phyloP scores from a whole-genome alignment of 2,797 vertebrate species.

The Tachyglossus aculeatus region DNA sequence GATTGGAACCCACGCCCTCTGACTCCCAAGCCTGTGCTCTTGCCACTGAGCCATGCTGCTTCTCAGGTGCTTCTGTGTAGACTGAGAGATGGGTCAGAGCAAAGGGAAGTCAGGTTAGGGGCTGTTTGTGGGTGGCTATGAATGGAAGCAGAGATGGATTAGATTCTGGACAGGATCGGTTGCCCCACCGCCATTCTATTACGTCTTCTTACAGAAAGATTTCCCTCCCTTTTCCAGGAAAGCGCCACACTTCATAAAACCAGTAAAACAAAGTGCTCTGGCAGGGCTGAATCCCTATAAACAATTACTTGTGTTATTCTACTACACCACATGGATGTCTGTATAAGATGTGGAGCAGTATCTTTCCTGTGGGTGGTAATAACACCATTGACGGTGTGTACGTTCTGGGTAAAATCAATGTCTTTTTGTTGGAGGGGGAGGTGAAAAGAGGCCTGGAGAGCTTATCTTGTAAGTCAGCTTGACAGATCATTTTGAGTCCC shows the following conservation, averaged over 20 bases:
- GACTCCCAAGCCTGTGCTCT: too few relatives aligned
- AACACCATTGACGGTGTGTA: slow-evolving; percentile 61
- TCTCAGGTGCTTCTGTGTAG: too few relatives aligned
- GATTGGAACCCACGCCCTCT: too few relatives aligned
- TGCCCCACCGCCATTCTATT: too few relatives aligned
- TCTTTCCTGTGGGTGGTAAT: slow-evolving; percentile 74
- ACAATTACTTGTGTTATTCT: slow-evolving; percentile 67
- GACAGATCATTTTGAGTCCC: slow-evolving; percentile 63
- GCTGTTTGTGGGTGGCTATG: too few relatives aligned
- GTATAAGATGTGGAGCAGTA: slow-evolving; percentile 56
- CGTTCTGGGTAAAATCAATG: slow-evolving; percentile 72
- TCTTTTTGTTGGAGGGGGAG: neutral
- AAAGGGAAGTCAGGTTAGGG: too few relatives aligned
- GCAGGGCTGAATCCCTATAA: slow-evolving; percentile 67
- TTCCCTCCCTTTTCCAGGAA: slow-evolving; percentile 44
- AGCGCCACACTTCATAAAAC: slow-evolving; percentile 57
- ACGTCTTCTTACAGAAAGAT: too few relatives aligned
- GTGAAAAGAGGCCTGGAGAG: slow-evolving; percentile 55
- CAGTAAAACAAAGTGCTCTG: slow-evolving; percentile 69
- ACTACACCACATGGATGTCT: slow-evolving; percentile 64
- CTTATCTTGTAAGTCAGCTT: slow-evolving; percentile 69
- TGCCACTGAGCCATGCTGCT: too few relatives aligned
- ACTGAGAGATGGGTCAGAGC: too few relatives aligned
- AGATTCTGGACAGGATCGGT: too few relatives aligned
- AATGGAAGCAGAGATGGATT: too few relatives aligned